Base-by-base conservation (phyloP, 1,140 invertebrate species). In the Heliothis virescens region DNA sequence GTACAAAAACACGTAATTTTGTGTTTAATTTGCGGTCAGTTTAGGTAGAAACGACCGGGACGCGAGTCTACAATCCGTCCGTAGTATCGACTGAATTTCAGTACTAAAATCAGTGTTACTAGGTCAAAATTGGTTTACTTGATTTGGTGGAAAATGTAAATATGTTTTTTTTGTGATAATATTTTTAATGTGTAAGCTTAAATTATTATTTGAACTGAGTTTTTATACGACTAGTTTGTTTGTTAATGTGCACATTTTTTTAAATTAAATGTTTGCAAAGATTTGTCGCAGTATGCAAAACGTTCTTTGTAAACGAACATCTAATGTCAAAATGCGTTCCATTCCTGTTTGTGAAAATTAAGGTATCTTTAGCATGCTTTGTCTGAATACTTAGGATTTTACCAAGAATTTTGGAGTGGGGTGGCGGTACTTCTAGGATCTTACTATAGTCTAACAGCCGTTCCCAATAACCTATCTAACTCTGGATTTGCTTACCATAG, bases 31-130 rank as follows among this genome's bases (percentile, higher is more conserved):
- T 12, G 16, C 48, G 41, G 12, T 48, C 12, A 13, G 47, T 65
- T 67, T 48, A 9, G 26, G 29, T 60, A 26, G 57, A 11, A 67
- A 48, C 41, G n/a, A 21, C 41, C 41, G 63, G 41, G 16, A 67
- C 41, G 63, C 41, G 63, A 18, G 34, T 48, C 3, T 16, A n/a
- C 11, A 48, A 67, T 48, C 16, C 21, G 41, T 48, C 7, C 41
- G 47, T 13, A 12, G 9, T 67, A 67, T 67, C 41, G 63, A 67
- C 63, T 67, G 63, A 67, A 50, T 18, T 67, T 11, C 18, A 16
- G 63, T 10, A 63, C 63, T 67, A 34, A 67, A 67, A 48, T 18
- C 63, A 13, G 41, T 48, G 63, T 67, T 67, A 16, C 57, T 60
- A 60, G 21, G 21, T 29, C 67, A 53, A 16, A 11, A 48, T 34